phyloP scores from a whole-genome alignment of 35 echinoderm and acorn worm genomes.

The Heliocidaris tuberculata region DNA sequence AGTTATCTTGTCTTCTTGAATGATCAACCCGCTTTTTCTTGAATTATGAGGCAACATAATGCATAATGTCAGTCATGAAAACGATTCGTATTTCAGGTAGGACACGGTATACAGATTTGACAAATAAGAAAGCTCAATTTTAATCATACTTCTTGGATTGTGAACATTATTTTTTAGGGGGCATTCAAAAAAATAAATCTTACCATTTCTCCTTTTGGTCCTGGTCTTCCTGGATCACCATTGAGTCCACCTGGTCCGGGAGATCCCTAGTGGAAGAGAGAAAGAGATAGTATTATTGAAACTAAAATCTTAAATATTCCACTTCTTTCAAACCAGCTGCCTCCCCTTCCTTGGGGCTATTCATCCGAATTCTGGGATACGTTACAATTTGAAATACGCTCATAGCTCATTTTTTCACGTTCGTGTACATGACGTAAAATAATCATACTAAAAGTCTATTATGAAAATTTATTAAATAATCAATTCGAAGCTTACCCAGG shows the following conservation, averaged over 20 bases:
- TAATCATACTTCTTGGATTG: neutral
- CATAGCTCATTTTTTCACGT: no score
- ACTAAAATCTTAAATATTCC: no score
- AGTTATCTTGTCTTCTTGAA: no score
- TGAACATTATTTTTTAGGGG: neutral
- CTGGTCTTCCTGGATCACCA: slow-evolving; percentile 2
- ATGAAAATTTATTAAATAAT: no score
- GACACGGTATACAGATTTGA: no score
- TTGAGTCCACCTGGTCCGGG: slow-evolving; percentile 22
- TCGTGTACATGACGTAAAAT: no score
- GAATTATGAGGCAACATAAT: neutral
- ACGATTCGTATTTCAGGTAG: neutral
- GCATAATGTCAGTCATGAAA: neutral
- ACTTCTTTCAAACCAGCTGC: no score
- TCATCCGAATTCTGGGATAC: no score
- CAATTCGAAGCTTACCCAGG: no score
- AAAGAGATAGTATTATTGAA: neutral
- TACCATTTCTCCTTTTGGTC: slow-evolving; percentile 36
- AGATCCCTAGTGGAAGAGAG: neutral
- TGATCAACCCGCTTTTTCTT: neutral
- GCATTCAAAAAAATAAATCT: neutral
- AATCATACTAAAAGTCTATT: no score
- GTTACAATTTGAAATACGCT: no score
- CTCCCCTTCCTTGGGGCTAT: no score
- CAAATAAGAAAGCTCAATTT: neutral